These are phyloP conservation scores for Akabosia matsudoensis DNA, from an alignment of 1,140 invertebrate genomes.

Conservation along the genomic window DNA sequence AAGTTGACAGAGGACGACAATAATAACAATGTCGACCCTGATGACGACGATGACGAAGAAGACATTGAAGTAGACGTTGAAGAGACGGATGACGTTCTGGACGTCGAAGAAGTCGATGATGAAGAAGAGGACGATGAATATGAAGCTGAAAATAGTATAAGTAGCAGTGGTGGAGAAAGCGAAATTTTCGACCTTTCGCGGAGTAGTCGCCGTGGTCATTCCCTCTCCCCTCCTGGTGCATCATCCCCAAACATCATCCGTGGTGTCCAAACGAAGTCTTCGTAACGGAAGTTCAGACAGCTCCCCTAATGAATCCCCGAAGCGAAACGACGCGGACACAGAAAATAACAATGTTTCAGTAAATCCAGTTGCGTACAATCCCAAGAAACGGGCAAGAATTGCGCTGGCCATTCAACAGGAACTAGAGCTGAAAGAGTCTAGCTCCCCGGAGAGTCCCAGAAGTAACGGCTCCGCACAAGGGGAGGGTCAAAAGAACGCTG, in stretches of 20 bases:
- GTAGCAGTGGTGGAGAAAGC: not conserved
- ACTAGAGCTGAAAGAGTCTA: too few species aligned
- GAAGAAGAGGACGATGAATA: slow-evolving; percentile 42
- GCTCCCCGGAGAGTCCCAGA: too few species aligned
- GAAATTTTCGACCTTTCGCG: not conserved
- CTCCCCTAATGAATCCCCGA: not conserved
- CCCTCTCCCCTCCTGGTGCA: not conserved
- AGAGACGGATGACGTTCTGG: slow-evolving; percentile 35
- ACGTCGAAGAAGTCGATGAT: not conserved
- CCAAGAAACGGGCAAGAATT: not conserved
- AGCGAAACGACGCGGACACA: not conserved
- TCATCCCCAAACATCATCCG: not conserved
- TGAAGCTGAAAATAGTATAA: slow-evolving; percentile 17
- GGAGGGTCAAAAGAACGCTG: too few species aligned
- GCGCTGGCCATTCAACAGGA: not conserved
- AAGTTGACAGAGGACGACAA: slow-evolving; percentile 45
- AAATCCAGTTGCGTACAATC: not conserved
- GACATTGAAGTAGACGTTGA: slow-evolving; percentile 46
- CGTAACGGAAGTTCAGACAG: not conserved
- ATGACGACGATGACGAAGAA: slow-evolving; percentile 48
- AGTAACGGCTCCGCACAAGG: too few species aligned
- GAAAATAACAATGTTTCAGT: not conserved
- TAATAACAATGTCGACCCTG: slow-evolving; percentile 47
- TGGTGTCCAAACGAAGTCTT: not conserved
- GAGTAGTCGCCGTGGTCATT: not conserved